Conservation (phyloP, 2,797 vertebrate genomes). For the Myripristis jacobus region DNA sequence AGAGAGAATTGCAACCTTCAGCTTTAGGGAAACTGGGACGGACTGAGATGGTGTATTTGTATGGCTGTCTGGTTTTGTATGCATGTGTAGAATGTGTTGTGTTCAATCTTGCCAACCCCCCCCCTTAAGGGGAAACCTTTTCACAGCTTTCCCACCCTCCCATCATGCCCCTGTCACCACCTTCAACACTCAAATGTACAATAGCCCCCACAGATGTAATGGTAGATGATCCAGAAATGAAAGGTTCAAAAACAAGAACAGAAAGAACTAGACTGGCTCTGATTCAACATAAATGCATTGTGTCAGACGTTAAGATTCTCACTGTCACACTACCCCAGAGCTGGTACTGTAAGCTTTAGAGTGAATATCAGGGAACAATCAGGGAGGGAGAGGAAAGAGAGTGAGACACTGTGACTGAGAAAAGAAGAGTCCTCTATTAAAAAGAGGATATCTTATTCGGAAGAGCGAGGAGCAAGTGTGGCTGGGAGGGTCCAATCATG, state of each 20-base stretch:
- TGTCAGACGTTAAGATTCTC: constrained; percentile 43
- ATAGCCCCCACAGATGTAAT: constrained; percentile 47
- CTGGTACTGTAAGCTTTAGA: constrained; percentile 46
- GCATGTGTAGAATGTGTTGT: constrained; percentile 65
- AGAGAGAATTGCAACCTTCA: constrained; percentile 89
- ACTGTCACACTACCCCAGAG: constrained; percentile 42
- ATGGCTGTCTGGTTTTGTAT: constrained; percentile 68
- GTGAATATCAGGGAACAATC: neutral
- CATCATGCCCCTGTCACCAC: constrained; percentile 56
- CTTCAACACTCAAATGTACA: constrained; percentile 57
- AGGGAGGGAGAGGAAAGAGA: constrained; percentile 22
- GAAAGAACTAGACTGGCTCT: constrained; percentile 32
- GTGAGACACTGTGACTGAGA: constrained; percentile 45
- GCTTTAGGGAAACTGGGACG: constrained; percentile 89
- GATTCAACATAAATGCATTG: constrained; percentile 50
- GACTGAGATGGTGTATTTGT: constrained; percentile 78
- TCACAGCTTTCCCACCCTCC: constrained; percentile 68
- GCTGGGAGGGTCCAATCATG: constrained; percentile 49
- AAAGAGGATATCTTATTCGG: constrained; percentile 44
- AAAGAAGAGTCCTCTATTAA: constrained; percentile 44
- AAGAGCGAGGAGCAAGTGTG: constrained; percentile 48
- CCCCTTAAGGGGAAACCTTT: constrained; percentile 85
- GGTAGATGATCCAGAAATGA: constrained; percentile 51
- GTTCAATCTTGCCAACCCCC: constrained; percentile 79
- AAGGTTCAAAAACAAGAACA: constrained; percentile 54